These are phyloP conservation scores for Tiphia femorata DNA, from an alignment of 2,888 invertebrate genomes.

Conservation along the genomic window DNA sequence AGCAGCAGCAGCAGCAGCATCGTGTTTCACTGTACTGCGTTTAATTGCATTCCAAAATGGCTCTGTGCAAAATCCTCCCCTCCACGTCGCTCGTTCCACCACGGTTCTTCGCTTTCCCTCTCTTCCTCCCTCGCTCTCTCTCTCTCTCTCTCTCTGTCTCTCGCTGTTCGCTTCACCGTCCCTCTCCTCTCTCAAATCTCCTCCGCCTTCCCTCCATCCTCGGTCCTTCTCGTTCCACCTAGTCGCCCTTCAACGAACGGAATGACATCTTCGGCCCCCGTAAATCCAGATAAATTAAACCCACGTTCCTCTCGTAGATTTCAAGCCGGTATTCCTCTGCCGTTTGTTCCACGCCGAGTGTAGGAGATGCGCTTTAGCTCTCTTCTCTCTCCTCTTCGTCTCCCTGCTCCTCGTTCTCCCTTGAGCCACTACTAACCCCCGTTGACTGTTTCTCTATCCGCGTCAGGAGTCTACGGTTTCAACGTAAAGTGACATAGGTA, in stretches of 20 bases:
- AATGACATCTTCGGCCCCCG: slow-evolving; percentile 39
- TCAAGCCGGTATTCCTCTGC: slow-evolving; percentile 18
- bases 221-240: background rate
- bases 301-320: slow-evolving; percentile 22
- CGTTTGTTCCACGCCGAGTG: slow-evolving; percentile 11
- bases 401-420: slow-evolving; percentile 1
- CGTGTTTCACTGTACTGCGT: slow-evolving; percentile 61
- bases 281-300: slow-evolving; percentile 51
- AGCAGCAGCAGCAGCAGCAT: slow-evolving; percentile 30
- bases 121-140: slow-evolving; percentile 21
- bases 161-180: slow-evolving; percentile 1
- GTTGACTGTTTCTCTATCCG: background rate
- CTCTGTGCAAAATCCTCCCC: slow-evolving; percentile 55
- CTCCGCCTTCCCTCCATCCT: background rate
- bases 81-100: no score
- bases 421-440: slow-evolving; percentile 2
- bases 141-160: slow-evolving; percentile 9
- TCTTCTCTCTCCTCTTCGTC: slow-evolving; percentile 11
- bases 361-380: background rate
- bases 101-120: no score
- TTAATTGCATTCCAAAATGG: slow-evolving; percentile 67
- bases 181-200: slow-evolving; percentile 12
- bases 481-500: slow-evolving; percentile 27
- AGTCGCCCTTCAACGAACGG: background rate
- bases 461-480: slow-evolving; percentile 42